Percentiles rank a stretch among this genome's conserved stretches.
Evolutionary conservation across 2,113 vertebrate genomes (phyloP).

Genomic region (Ardeotis arabs): DNA sequence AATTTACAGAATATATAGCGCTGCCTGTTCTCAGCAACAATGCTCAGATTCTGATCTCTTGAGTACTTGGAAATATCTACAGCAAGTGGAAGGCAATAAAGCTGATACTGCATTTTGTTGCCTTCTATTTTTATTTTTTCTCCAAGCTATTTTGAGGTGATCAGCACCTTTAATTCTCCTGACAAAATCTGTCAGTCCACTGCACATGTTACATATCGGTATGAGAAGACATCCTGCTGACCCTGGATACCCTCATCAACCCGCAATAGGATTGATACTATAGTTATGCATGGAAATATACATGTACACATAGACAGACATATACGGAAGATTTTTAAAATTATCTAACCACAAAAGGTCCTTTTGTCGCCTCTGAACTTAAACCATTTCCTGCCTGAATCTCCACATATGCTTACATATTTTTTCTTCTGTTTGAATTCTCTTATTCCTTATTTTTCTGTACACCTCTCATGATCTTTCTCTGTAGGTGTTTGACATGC

Average conservation of each 20-base stretch:
- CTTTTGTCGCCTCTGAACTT: neutral
- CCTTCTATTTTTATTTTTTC: neutral
- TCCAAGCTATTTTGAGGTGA: neutral
- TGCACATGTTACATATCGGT: neutral
- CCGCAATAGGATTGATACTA: accelerated
- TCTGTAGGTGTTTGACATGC: neutral
- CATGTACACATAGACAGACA: neutral
- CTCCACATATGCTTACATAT: neutral
- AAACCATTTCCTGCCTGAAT: neutral
- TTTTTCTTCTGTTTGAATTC: neutral
- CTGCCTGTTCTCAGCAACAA: neutral
- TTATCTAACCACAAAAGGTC: neutral
- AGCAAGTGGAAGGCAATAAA: neutral
- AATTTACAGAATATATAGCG: neutral
- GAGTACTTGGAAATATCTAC: neutral
- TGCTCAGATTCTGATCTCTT: neutral
- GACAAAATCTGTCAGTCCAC: neutral
- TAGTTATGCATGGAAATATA: neutral
- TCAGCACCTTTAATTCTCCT: neutral
- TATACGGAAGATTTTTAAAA: neutral
- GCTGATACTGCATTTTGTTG: neutral
- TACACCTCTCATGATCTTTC: neutral
- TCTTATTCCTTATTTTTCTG: neutral
- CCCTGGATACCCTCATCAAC: neutral
- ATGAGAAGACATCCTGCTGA: neutral